Conservation (phyloP, 1,140 invertebrate species). For the Drosophila neocordata region DNA sequence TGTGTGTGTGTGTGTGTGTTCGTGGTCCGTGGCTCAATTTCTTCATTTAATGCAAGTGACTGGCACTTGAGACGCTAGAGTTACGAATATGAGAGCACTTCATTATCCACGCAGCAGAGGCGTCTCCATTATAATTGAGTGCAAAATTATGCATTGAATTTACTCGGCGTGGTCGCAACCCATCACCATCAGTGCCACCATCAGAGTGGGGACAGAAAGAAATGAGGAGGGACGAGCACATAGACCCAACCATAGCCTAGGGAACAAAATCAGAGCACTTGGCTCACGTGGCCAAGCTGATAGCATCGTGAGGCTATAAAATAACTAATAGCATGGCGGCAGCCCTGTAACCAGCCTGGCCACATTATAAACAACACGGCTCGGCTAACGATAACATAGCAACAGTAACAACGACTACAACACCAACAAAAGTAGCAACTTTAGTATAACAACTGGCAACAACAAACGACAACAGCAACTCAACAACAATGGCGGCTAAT, state of each 20-base stretch:
- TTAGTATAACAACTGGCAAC: neutral
- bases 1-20: slow-evolving; percentile 5
- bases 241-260: neutral
- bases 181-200: slow-evolving; percentile 6
- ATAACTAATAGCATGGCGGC: slow-evolving; percentile 65
- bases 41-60: slow-evolving; percentile 16
- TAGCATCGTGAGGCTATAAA: slow-evolving; percentile 68
- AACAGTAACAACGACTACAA: slow-evolving; percentile 30
- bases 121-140: slow-evolving; percentile 74
- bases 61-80: slow-evolving; percentile 49
- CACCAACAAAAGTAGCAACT: neutral
- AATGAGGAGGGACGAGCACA: neutral
- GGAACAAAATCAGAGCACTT: slow-evolving; percentile 18
- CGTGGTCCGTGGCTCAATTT: slow-evolving; percentile 12
- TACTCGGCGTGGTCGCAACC: slow-evolving; percentile 8
- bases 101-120: slow-evolving; percentile 44
- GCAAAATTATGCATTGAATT: slow-evolving; percentile 80
- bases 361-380: slow-evolving; percentile 73
- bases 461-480: slow-evolving; percentile 34
- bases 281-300: slow-evolving; percentile 46
- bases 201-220: neutral
- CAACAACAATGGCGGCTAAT: slow-evolving; percentile 68
- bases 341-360: slow-evolving; percentile 28
- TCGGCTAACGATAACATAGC: slow-evolving; percentile 54
- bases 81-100: slow-evolving; percentile 48